These are phyloP conservation scores for Litoditis marina DNA, from an alignment of 2,888 invertebrate genomes.

Conservation along the genomic window DNA sequence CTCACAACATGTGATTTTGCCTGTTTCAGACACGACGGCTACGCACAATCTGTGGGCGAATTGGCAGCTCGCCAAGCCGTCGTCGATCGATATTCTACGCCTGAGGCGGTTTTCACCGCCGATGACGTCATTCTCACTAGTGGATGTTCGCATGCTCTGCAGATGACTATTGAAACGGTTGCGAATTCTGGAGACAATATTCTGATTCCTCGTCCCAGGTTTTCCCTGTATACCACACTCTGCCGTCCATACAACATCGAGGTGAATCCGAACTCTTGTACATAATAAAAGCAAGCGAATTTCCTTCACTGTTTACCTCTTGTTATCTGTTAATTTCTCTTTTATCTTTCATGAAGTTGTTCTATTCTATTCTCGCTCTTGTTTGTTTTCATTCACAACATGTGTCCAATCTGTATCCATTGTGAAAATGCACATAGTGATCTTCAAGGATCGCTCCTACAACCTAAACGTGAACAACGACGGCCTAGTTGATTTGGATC, in stretches of 20 bases:
- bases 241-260: constrained; percentile 58
- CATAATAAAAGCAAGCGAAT: no score
- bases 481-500: constrained; percentile 73
- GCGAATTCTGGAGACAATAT: constrained; percentile 88
- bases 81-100: constrained; percentile 39
- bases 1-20: no score
- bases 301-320: no score
- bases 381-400: no score
- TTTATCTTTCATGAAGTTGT: no score
- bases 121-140: constrained; percentile 87
- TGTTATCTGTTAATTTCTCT: no score
- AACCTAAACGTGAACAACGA: constrained; percentile 52
- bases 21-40: constrained; percentile 51
- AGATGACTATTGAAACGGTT: constrained; percentile 83
- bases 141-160: constrained; percentile 91
- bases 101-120: constrained; percentile 48
- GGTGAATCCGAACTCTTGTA: constrained; percentile 8
- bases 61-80: constrained; percentile 43
- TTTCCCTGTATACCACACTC: constrained; percentile 61
- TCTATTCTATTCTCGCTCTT: no score
- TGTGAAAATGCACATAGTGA: neutral
- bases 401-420: no score
- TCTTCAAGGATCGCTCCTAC: constrained; percentile 44
- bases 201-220: constrained; percentile 74
- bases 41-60: constrained; percentile 58